These are phyloP conservation scores for Copidosoma aretas DNA, from an alignment of 2,888 invertebrate genomes.

Conservation along the genomic window DNA sequence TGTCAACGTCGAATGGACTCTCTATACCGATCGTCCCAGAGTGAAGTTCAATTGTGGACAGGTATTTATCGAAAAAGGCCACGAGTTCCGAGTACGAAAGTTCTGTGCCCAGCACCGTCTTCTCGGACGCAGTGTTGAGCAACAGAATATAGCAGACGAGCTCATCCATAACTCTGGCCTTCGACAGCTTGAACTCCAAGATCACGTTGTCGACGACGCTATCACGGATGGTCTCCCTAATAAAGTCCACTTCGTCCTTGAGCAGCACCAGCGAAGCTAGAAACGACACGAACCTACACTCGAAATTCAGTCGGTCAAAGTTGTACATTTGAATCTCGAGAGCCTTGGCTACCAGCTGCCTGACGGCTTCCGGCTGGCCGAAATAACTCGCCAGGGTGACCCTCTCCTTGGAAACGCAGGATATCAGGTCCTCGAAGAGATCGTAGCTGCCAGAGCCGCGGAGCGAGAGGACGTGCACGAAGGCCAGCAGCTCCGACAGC, in stretches of 20 bases:
- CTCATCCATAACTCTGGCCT: conserved; percentile 12
- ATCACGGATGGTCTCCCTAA: conserved; percentile 62
- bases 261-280: conserved; percentile 63
- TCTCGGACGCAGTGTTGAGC: conserved; percentile 20
- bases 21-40: conserved; percentile 44
- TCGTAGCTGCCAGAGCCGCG: conserved; percentile 17
- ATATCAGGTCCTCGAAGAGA: conserved; percentile 24
- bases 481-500: conserved; percentile 24
- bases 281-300: conserved; percentile 58
- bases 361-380: conserved; percentile 44
- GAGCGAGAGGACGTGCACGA: conserved; percentile 19
- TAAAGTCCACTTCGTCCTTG: conserved; percentile 67
- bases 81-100: background rate
- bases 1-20: conserved; percentile 66
- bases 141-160: conserved; percentile 16
- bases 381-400: conserved; percentile 32
- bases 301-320: conserved; percentile 38
- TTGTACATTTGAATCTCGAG: conserved; percentile 42
- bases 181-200: conserved; percentile 17
- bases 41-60: conserved; percentile 15
- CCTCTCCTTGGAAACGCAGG: conserved; percentile 15
- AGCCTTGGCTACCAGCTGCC: conserved; percentile 46
- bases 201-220: conserved; percentile 28
- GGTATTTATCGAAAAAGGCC: conserved; percentile 24
- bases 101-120: conserved; percentile 8